A percentile compares a stretch with the other conserved stretches of the same genome.
These are phyloP conservation scores for Campoletis raptor DNA, from an alignment of 2,888 invertebrate genomes.

Conservation along the genomic window DNA sequence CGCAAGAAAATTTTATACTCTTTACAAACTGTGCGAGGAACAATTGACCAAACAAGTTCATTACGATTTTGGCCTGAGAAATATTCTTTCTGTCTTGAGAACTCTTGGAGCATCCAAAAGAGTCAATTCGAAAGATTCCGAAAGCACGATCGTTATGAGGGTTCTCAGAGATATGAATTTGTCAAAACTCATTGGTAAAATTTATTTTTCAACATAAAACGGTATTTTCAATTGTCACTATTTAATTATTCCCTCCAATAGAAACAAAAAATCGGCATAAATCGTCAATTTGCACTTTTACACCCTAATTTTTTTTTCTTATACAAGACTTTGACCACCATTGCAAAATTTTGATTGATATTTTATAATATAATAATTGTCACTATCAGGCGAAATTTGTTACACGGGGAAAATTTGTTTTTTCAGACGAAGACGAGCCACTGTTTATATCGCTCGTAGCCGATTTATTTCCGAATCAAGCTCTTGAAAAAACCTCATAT, in stretches of 20 bases:
- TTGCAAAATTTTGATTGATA: background rate
- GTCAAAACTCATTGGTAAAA: conserved; percentile 93
- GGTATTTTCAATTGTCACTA: background rate
- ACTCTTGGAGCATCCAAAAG: conserved; percentile 97
- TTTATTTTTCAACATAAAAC: background rate
- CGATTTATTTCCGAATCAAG: conserved; percentile 98
- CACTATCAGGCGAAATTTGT: background rate
- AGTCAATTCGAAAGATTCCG: conserved; percentile 95
- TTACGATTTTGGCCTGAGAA: conserved; percentile 98
- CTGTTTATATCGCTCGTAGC: conserved; percentile 98
- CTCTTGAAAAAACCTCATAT: conserved; percentile 95
- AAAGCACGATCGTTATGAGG: conserved; percentile 98
- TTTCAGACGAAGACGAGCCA: conserved; percentile 96
- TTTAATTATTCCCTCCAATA: background rate
- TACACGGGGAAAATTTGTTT: background rate
- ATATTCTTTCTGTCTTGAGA: conserved; percentile 97
- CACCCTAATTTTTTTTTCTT: background rate
- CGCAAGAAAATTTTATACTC: conserved; percentile 97
- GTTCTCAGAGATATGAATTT: conserved; percentile 99
- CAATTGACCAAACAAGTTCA: conserved; percentile 98
- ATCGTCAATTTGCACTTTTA: background rate
- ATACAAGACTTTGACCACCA: background rate
- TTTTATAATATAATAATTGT: too few species aligned
- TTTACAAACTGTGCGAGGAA: conserved; percentile 98
- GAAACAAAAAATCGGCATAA: background rate